A percentile compares a stretch with the other conserved stretches of the same genome.
Conservation (phyloP, 2,797 vertebrate genomes). For the Selene dorsalis region DNA sequence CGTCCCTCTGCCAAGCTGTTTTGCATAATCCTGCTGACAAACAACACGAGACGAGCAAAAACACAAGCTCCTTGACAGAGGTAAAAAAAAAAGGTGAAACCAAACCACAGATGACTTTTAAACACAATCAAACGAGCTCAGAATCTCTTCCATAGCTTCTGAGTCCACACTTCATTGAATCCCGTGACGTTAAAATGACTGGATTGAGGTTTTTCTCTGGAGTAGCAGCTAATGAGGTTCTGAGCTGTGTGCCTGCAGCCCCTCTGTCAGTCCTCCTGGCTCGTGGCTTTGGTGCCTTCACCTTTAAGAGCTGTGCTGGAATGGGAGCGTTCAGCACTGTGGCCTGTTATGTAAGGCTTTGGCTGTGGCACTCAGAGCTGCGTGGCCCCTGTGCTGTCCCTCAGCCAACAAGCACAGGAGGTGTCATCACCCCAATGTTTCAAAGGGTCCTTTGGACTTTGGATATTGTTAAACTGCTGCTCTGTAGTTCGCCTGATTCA, state of each 20-base stretch:
- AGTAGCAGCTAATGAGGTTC: not conserved
- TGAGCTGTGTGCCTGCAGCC: too few relatives aligned
- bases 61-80: too few relatives aligned
- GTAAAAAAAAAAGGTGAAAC: not conserved
- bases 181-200: not conserved
- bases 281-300: slow-evolving; percentile 37
- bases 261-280: not conserved
- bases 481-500: slow-evolving; percentile 46
- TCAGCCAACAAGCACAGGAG: slow-evolving; percentile 60
- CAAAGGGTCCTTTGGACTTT: slow-evolving; percentile 65
- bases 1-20: too few relatives aligned
- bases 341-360: slow-evolving; percentile 68
- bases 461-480: slow-evolving; percentile 50
- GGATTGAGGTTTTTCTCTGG: not conserved
- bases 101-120: not conserved
- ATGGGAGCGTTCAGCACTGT: slow-evolving; percentile 44
- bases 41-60: too few relatives aligned
- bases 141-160: not conserved
- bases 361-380: slow-evolving; percentile 53
- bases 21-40: too few relatives aligned
- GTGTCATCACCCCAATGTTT: slow-evolving; percentile 66
- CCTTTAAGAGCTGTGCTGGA: slow-evolving; percentile 54
- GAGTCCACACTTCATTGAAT: too few relatives aligned
- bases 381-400: slow-evolving; percentile 55
- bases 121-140: not conserved